Evolutionary conservation across 2,113 vertebrate genomes (phyloP), one percentile per base, ranked within the genome.

Genomic region (Vidua macroura): DNA sequence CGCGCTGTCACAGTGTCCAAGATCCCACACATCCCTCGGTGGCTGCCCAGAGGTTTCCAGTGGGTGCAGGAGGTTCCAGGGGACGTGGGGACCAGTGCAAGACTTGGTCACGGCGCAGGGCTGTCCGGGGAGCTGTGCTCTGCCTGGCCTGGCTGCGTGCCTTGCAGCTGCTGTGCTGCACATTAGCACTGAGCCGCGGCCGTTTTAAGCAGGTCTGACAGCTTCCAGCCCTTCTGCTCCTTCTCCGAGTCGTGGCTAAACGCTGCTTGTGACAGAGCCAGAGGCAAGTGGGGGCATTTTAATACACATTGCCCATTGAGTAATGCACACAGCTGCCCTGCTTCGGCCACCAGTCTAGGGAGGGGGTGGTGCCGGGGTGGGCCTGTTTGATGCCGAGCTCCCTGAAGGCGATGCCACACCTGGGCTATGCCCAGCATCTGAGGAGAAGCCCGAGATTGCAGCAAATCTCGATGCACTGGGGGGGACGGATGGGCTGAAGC

Each of bases 141-240:
- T 78, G 62, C 86, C 67, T 37, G 48, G 75, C 75, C 75, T 55
- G 60, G 48, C 88, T 44, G 25, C 1, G 1, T 81, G 83, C 49
- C 79, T 83, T 15, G 30, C 90, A 80, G 92, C 80, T 7, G 76
- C 77, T 49, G 67, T 16, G 68, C 81, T 59, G 64, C 62, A 43
- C 3, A 2, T 81, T 51, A 76, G 81, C 44, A 3, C 53, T 62
- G 82, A 88, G 83, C 73, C 5, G 8, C 13, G 3, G 60, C 10
- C 17, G 64, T 22, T 89, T 28, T 86, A 75, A 94, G 85, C 83
- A 49, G 58, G 46, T 76, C 75, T 86, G 92, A 92, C 64, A 72
- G 87, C 53, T 91, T 93, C 87, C 90, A 92, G 79, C 83, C 92
- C 87, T 93, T 69, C 85, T 78, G 63, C 91, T 95, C 86, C 68